Evolutionary conservation across 1,140 invertebrate species (phyloP), one percentile per base, ranked within the genome.

Genomic region (Anastrepha obliqua): DNA sequence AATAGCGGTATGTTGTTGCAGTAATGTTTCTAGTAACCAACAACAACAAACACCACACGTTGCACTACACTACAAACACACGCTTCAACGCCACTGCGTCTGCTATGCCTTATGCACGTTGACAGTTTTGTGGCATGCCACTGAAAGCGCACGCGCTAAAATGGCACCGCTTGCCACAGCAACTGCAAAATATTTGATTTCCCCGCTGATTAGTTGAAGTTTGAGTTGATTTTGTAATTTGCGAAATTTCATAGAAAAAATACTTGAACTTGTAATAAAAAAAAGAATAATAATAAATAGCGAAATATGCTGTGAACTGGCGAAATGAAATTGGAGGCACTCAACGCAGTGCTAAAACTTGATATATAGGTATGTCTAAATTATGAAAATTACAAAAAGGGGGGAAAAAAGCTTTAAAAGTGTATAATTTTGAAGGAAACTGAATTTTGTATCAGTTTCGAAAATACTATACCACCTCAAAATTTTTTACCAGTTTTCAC

Each of bases 61-160:
- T 74, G 67, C 29, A 29, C 29, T 29, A 29, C 29, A 29, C 29
- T 29, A 29, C 29, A 29, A 29, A 29, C 29, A 29, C 29, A 29
- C 44, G n/a, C 44, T 55, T 8, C 70, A 78, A 78, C 47, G 74
- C 74, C 74, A 81, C n/a, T 81, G 8, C 74, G 74, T 81, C 47
- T 81, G 74, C 74, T 55, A 11, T 13, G 74, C 64, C 29, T 6
- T 67, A 20, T 81, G 70, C 44, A 13, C 3, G 17, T 81, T 81
- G 74, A 55, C 74, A 81, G 74, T 81, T 81, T 81, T 81, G 74
- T 81, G 47, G 74, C 74, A 81, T 81, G 74, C 74, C 74, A 81
- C 74, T n/a, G 74, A 20, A 81, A 55, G 74, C 74, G 74, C 74
- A 81, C 74, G 74, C 74, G 74, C 74, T 81, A 58, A 81, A 81